Evolutionary conservation across 2,888 invertebrate genomes (phyloP), one percentile per base, ranked within the genome.

Genomic region (Malachius bipustulatus): DNA sequence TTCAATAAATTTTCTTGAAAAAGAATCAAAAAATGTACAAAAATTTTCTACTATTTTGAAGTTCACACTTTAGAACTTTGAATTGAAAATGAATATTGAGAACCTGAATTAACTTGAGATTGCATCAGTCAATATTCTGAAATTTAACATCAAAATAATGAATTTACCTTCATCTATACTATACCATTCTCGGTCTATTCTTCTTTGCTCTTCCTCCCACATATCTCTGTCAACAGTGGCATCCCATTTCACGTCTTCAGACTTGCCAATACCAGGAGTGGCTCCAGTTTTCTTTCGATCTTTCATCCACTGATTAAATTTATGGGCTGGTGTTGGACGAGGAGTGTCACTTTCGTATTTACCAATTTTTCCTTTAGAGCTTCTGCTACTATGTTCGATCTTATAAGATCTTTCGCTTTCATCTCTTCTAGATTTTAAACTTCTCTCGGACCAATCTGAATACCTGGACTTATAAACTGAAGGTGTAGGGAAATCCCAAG

Each of bases 121-220:
- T n/a, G n/a, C n/a, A n/a, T n/a, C n/a, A n/a, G n/a, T n/a, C n/a
- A n/a, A n/a, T n/a, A n/a, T n/a, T n/a, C n/a, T n/a, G n/a, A n/a
- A n/a, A n/a, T n/a, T n/a, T n/a, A n/a, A n/a, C n/a, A n/a, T n/a
- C n/a, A n/a, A 36, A 16, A 37, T 12, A 4, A 33, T 16, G 4
- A 35, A 30, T 16, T 13, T 55, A 68, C 71, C 82, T 65, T 96
- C 93, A 48, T 91, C 96, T 67, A 94, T 79, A 43, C 81, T 82
- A 58, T 97, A 97, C 97, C 98, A 98, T 51, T 94, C 94, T 36
- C 98, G 69, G 58, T 98, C 97, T 2, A 93, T 63, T 45, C 88
- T 73, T 47, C 79, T 77, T 57, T 93, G 88, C 41, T 93, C 91
- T 50, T 85, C 84, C 56, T 89, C 84, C 91, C 91, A 94, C 31